A percentile compares a stretch with the other conserved stretches of the same genome.
Evolutionary conservation across 1,140 invertebrate genomes (phyloP).

Genomic region (Pantala flavescens): DNA sequence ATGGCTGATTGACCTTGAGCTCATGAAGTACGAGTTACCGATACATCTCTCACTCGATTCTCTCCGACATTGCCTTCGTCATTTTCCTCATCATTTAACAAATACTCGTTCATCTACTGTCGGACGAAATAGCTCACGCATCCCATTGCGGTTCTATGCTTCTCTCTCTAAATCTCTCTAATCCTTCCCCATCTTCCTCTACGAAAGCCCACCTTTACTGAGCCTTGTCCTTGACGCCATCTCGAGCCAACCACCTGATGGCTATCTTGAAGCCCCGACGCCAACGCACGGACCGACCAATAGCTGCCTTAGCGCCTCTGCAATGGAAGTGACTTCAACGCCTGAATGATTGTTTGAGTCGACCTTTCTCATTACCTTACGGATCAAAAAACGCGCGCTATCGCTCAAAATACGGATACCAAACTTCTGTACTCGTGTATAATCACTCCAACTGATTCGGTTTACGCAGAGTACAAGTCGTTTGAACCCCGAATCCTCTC

Average conservation of each 20-base stretch:
- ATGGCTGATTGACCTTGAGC: not conserved
- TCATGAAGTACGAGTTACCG: too few relatives aligned
- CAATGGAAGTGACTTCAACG: not conserved
- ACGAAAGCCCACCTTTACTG: not conserved
- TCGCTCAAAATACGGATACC: too few relatives aligned
- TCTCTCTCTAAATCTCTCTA: not conserved
- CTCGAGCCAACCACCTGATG: not conserved
- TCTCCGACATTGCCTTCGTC: not conserved
- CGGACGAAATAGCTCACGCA: not conserved
- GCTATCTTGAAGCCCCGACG: constrained; percentile 2
- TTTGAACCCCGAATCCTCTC: too few relatives aligned
- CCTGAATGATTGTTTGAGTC: not conserved
- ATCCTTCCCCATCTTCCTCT: not conserved
- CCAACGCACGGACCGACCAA: constrained; percentile 1
- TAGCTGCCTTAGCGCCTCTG: not conserved
- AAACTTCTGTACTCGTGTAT: too few relatives aligned
- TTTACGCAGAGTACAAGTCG: too few relatives aligned
- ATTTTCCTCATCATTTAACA: not conserved
- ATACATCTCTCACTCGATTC: not conserved
- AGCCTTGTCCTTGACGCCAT: not conserved
- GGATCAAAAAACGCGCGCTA: too few relatives aligned
- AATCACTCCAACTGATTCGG: too few relatives aligned
- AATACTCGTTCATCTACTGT: too few relatives aligned
- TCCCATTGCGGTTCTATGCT: not conserved
- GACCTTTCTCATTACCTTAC: too few relatives aligned